Base-by-base conservation (phyloP, 2,797 vertebrate species). In the Ctenopoma multispine region DNA sequence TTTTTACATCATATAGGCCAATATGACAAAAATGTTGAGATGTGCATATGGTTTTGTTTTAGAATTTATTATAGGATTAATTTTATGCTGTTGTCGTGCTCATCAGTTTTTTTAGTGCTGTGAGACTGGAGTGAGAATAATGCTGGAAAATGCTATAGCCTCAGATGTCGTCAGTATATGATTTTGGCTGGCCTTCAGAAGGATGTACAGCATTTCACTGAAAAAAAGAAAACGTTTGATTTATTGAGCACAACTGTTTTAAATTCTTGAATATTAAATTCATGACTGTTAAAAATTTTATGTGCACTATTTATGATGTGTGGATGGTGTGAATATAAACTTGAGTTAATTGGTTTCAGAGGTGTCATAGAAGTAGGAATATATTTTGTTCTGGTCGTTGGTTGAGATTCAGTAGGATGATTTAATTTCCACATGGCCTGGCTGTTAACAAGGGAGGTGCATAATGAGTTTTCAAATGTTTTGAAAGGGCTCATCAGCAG, bases 401-500 rank as follows among this genome's bases (percentile, higher is more conserved):
- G 29, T 77, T 77, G 55, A 47, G 63, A 79, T 72, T 71, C 55
- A 69, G 21, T 5, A 5, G 53, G 64, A 70, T 59, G 49, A 77
- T 79, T 79, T 75, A 24, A 75, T 81, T 79, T 70, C 69, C 69
- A 51, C 78, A 59, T 68, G 80, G 70, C 59, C 49, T 43, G n/a
- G 65, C 55, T 75, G 40, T 71, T 63, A 60, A 21, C 56, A 60
- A 75, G 43, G 41, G 64, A 77, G 64, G 62, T 53, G 64, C 51
- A 24, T 85, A 75, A 86, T 85, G 70, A 81, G 63, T 77, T 65
- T 46, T 75, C 21, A 83, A 75, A 69, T 74, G 65, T 69, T 83
- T 75, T 79, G 23, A 80, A 82, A 76, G 63, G 54, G 31, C 63
- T 73, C 60, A 73, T 86, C 82, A 78, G 76, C 56, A 63, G 64